Base-by-base conservation (phyloP, 2,113 vertebrate genomes). In the Pseudopipra pipra region DNA sequence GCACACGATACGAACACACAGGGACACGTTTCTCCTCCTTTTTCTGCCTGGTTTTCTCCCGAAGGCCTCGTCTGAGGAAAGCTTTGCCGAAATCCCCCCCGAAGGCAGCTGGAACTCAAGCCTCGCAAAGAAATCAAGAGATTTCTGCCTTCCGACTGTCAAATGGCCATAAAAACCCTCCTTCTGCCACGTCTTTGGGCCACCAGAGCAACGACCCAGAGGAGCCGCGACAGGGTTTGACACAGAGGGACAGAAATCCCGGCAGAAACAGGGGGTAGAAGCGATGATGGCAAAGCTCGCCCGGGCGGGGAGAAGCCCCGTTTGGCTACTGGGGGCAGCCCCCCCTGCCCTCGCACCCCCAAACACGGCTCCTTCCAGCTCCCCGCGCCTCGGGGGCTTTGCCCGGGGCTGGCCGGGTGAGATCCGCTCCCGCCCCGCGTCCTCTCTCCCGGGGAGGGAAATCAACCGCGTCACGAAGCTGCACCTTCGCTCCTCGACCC, bases 11-110 rank as follows among this genome's bases (percentile, higher is more conserved):
- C 8, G 7, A 91, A 51, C 51, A 61, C 11, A n/a, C 19, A 16
- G 1, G 58, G 23, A 10, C 0, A 2, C 1, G 0, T 46, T 85
- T 37, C 8, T 59, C 1, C 18, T 56, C 25, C 17, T 37, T 77
- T 58, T 82, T 39, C 35, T 31, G 9, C 28, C 51, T 6, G 23
- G 1, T 88, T 84, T 54, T 12, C 20, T 43, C 80, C 37, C 37
- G 27, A 16, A 73, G 23, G 28, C 37, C n/a, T 76, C 11, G 27
- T 25, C 46, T 8, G 43, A 17, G 28, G 10, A 66, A 75, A 39
- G 31, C 30, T 76, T 39, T 20, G 24, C 23, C 8, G 2, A 30
- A n/a, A 70, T 82, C 41, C 27, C 77, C 37, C 35, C 17, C 12
- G n/a, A 17, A 49, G 25, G 63, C 90, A 39, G 19, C 19, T 35